Evolutionary conservation across 2,113 vertebrate genomes (phyloP).

Genomic region (Pterocles burchelli): DNA sequence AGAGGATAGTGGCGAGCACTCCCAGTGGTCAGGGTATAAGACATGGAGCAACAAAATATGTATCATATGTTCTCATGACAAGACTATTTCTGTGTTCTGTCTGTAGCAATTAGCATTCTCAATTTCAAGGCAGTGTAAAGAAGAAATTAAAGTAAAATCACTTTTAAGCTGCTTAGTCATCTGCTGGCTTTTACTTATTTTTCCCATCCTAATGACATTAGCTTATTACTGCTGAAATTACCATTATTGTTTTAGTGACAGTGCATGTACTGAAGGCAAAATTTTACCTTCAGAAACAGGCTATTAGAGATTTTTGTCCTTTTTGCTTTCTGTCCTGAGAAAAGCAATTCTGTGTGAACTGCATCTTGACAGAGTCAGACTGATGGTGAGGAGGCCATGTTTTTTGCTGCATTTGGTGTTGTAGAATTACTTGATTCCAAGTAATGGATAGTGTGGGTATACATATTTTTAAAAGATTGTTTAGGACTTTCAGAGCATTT

Average conservation of each 20-base stretch:
- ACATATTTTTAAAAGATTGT: background rate
- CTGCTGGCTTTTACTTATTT: background rate
- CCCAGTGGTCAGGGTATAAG: background rate
- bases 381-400: background rate
- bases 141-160: background rate
- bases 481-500: background rate
- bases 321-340: constrained; percentile 24
- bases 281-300: background rate
- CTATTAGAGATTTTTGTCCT: background rate
- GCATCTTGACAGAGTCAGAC: background rate
- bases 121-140: background rate
- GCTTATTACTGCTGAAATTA: background rate
- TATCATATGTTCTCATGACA: background rate
- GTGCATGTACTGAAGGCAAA: background rate
- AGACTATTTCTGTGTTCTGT: background rate
- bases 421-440: background rate
- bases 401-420: background rate
- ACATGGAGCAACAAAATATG: background rate
- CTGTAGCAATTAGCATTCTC: background rate
- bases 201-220: background rate
- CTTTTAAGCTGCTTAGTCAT: background rate
- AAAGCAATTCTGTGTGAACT: constrained; percentile 26
- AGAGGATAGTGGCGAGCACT: background rate
- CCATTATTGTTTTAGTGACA: background rate
- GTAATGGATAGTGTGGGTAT: background rate